Percentiles rank a stretch among this genome's conserved stretches.
Evolutionary conservation across 2,888 invertebrate species (phyloP).

Genomic region (Unio delphinus): DNA sequence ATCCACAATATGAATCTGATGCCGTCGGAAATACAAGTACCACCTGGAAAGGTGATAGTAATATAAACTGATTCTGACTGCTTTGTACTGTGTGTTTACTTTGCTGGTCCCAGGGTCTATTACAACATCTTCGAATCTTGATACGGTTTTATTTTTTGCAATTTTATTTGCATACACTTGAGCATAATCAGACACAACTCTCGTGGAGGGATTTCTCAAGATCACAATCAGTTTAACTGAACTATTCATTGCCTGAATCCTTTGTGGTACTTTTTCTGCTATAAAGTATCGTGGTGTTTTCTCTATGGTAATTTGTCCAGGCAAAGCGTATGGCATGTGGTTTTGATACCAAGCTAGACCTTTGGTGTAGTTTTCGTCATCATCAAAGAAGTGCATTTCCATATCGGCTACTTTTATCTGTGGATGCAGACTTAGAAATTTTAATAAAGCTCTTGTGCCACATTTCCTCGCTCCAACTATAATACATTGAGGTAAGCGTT

Average conservation of each 20-base stretch:
- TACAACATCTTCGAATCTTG: conserved; percentile 71
- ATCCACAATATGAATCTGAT: conserved; percentile 94
- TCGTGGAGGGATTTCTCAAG: conserved; percentile 94
- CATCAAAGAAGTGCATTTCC: conserved; percentile 98
- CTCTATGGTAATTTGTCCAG: conserved; percentile 94
- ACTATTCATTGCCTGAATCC: conserved; percentile 94
- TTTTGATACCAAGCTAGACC: conserved; percentile 92
- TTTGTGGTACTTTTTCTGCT: conserved; percentile 92
- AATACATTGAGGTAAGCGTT: conserved; percentile 70
- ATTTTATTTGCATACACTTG: conserved; percentile 82
- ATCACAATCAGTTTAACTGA: conserved; percentile 90
- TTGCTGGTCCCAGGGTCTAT: conserved; percentile 66
- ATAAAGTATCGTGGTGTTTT: conserved; percentile 99
- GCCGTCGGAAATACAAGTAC: conserved; percentile 92
- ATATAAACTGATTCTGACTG: conserved; percentile 71
- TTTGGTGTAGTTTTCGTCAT: conserved; percentile 84
- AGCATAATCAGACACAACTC: conserved; percentile 97
- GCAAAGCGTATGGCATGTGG: conserved; percentile 94
- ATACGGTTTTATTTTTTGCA: conserved; percentile 57
- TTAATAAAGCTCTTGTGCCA: conserved; percentile 72
- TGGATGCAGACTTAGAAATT: conserved; percentile 71
- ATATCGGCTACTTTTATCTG: conserved; percentile 93
- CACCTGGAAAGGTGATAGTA: conserved; percentile 86
- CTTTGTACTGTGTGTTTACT: conserved; percentile 72
- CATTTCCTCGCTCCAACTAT: conserved; percentile 73